Evolutionary conservation across 2,888 invertebrate species (phyloP), one percentile per base, ranked within the genome.

Genomic region (Erpobdella octoculata): DNA sequence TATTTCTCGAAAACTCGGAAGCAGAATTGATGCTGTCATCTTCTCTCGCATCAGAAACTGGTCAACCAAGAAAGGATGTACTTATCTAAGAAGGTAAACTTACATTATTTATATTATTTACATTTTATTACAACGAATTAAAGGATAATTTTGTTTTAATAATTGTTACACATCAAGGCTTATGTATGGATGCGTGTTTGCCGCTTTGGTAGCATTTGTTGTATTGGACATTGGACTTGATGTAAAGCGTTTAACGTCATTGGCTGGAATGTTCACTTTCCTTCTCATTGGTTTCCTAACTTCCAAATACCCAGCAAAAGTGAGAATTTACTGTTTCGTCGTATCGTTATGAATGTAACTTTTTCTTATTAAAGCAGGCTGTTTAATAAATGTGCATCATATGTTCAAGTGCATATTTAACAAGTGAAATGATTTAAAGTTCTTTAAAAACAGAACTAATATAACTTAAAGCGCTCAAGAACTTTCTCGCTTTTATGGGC

Each of bases 251-350:
- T 75, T 81, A 53, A 74, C 78, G 15, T 79, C 81, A 0, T 73
- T 79, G 6, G 78, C 77, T 6, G 81, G 81, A 5, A 75, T 80
- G 61, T 69, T 75, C 0, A 61, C 78, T n/a, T 79, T 79, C 67
- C 71, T 81, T 15, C 15, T 79, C 1, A 73, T 80, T 2, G 79
- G 77, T 72, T 79, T 78, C 73, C 25, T 80, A 33, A 78, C 78
- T 18, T 80, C 81, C 6, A 74, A 76, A 5, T 78, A 79, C 68
- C 81, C 81, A 6, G 76, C 78, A 2, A 77, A 76, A 78, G 81
- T 80, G 74, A 74, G 74, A 62, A 25, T n/a, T 18, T 65, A 35
- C 4, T n/a, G n/a, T n/a, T n/a, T n/a, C n/a, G n/a, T n/a, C n/a
- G n/a, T n/a, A n/a, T n/a, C n/a, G n/a, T n/a, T n/a, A n/a, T n/a